Base-by-base conservation (phyloP, 2,888 invertebrate genomes). In the Zaprionus obscuricornis region DNA sequence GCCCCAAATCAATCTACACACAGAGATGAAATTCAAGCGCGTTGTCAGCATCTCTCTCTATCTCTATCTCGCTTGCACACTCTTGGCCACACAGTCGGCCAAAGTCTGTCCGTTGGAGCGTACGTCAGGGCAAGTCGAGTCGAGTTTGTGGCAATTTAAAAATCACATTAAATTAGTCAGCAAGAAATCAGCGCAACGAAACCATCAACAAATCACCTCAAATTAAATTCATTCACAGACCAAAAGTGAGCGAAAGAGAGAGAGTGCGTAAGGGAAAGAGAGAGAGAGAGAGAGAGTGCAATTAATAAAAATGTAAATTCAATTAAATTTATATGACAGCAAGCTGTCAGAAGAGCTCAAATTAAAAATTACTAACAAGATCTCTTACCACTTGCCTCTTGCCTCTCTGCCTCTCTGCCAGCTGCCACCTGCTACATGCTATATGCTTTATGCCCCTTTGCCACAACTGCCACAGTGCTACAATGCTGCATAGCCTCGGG, bases 291-390 rank as follows among this genome's bases (percentile, higher is more conserved):
- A 17, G 26, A 24, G 34, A 50, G 50, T 47, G 88, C 86, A 88
- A 88, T 88, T 88, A 88, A 88, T 88, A 88, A 88, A 88, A 88
- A 88, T 88, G 88, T 88, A 88, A 86, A 88, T 88, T 88, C 88
- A 88, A 88, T 88, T 88, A 88, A 88, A 88, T 88, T 88, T 88
- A 87, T 88, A 88, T 88, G 88, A 88, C 88, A 88, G 87, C 84
- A 43, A 84, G 86, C 88, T 88, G 88, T 88, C 88, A 88, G 85
- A 87, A 88, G 86, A 83, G 71, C 86, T 88, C 88, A 88, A 88
- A 88, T 88, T 87, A 87, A 87, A 87, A 84, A 87, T 87, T 86
- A 87, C 86, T 87, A 86, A 87, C 82, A 85, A 79, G 84, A 72
- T 85, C 72, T 78, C 85, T 82, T 55, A 37, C 54, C 51, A 6